Percentiles rank a stretch among this genome's conserved stretches.
These are phyloP conservation scores for Thymelicus sylvestris DNA, from an alignment of 2,888 invertebrate species.

Conservation along the genomic window DNA sequence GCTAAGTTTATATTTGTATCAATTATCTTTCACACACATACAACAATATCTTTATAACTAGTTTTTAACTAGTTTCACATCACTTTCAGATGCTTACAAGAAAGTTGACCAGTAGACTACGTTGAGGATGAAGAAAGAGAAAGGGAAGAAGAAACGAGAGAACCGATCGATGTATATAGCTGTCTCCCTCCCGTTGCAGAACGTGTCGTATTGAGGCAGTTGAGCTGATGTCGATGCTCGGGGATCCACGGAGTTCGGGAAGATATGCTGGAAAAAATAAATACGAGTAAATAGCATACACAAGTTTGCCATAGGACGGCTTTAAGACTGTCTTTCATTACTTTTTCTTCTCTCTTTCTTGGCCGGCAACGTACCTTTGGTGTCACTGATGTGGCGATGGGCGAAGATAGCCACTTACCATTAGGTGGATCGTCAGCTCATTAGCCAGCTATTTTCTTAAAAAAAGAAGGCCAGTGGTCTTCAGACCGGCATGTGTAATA, in stretches of 20 bases:
- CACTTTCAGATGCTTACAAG: conserved; percentile 54
- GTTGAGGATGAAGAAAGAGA: conserved; percentile 95
- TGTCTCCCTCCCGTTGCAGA: conserved; percentile 91
- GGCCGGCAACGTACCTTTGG: too few species aligned
- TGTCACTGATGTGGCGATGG: too few species aligned
- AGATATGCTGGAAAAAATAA: conserved; percentile 70
- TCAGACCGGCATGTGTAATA: too few species aligned
- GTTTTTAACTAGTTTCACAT: conserved; percentile 1
- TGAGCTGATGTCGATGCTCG: conserved; percentile 87
- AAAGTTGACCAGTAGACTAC: conserved; percentile 96
- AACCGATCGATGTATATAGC: conserved; percentile 94
- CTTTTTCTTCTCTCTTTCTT: too few species aligned
- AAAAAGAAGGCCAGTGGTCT: too few species aligned
- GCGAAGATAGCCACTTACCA: too few species aligned
- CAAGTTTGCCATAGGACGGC: too few species aligned
- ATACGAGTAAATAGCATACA: too few species aligned
- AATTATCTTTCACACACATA: not conserved
- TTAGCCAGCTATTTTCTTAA: too few species aligned
- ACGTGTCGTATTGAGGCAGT: conserved; percentile 92
- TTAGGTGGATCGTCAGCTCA: too few species aligned
- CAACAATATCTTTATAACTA: not conserved
- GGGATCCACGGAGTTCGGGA: conserved; percentile 72
- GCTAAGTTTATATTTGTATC: too few species aligned
- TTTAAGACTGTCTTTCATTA: too few species aligned
- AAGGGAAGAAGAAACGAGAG: conserved; percentile 95